Base-by-base conservation (phyloP, 92 coral and sea anemone species). In the Palythoa caribaeorum region DNA sequence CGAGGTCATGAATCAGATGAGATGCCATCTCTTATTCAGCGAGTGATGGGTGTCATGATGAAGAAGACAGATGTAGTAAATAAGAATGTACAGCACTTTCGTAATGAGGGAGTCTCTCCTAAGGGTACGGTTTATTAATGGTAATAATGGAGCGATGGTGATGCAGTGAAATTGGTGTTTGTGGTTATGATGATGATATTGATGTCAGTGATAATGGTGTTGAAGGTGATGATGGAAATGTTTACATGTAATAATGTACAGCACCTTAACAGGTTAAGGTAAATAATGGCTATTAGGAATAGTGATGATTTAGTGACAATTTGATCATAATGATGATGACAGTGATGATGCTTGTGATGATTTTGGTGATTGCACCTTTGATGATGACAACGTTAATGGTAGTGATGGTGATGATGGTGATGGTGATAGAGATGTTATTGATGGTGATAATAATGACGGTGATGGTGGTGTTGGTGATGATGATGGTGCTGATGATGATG, bases 21-120 rank as follows among this genome's bases (percentile, higher is more conserved):
- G 36, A 71, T 15, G 10, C 91, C 93, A 19, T 80, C 85, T 50
- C 92, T 94, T 36, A 92, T 88, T 2, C 85, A 78, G 83, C 76
- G 95, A 88, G 89, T 90, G n/a, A 77, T 90, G 79, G 93, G 90
- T 19, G 88, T 94, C 8, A 86, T 94, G 81, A 65, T 86, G 69
- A 94, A 92, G 83, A 94, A 94, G 89, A 94, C 87, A 70, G 88
- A 90, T 52, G 89, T 47, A 38, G 2, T 90, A 15, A 87, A 77
- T 55, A 88, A 90, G 77, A 87, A 85, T 48, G 83, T 90, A 2
- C 90, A 94, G 47, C 87, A 90, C 17, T 87, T 78, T 79, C 72
- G 81, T 39, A 79, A 53, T 40, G 88, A 88, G 28, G 94, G 94
- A 8, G 85, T 90, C 21, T 90, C 83, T 36, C 59, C 76, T 4